Evolutionary conservation across 2,797 vertebrate genomes (phyloP).

Genomic region (Acanthurus lineatus): DNA sequence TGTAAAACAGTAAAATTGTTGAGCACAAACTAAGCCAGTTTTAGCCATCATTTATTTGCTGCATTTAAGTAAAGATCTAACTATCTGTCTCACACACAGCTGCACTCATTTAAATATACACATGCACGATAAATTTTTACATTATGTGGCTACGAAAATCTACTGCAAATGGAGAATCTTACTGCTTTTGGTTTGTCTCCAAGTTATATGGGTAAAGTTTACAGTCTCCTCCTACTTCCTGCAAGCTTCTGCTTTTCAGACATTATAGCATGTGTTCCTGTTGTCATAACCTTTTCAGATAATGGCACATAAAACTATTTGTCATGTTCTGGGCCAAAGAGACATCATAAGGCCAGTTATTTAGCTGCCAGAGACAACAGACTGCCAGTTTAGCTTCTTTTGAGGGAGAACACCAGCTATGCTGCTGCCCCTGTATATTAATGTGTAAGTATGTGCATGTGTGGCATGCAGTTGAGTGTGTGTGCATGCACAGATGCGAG

Average conservation of each 20-base stretch:
- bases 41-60: neutral
- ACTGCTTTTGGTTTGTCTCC: conserved; percentile 6
- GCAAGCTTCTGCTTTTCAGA: conserved; percentile 55
- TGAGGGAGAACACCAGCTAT: conserved; percentile 37
- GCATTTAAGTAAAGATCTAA: neutral
- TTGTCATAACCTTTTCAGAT: conserved; percentile 68
- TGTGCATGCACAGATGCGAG: conserved; percentile 31
- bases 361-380: conserved; percentile 65
- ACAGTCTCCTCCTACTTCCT: neutral
- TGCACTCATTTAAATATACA: neutral
- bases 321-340: conserved; percentile 52
- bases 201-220: conserved; percentile 3
- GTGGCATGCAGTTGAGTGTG: neutral
- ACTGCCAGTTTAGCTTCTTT: conserved; percentile 40
- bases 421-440: neutral
- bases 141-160: neutral
- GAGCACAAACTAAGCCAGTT: neutral
- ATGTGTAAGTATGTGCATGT: neutral
- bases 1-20: neutral
- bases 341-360: conserved; percentile 54
- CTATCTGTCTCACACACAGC: neutral
- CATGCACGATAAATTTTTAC: neutral
- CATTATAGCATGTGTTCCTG: conserved; percentile 39
- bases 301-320: conserved; percentile 64
- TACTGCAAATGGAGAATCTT: neutral